These are phyloP conservation scores for Drosophila mayri DNA, from an alignment of 1,140 invertebrate genomes.

Conservation along the genomic window DNA sequence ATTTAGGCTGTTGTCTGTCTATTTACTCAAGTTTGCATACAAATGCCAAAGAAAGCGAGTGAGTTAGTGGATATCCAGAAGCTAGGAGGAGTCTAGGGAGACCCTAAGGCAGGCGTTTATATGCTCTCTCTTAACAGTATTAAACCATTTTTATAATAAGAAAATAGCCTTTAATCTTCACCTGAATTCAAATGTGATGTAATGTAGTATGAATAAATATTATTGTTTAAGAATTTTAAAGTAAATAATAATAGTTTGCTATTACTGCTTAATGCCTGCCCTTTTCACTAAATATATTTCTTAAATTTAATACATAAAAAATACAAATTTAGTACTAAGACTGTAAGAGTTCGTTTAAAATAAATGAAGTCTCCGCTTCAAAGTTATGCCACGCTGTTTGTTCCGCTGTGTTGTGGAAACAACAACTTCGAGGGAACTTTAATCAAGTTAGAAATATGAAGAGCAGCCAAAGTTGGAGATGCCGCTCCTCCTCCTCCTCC, in stretches of 20 bases:
- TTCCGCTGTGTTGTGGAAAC: conserved; percentile 2
- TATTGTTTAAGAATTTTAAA: no score
- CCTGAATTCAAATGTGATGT: no score
- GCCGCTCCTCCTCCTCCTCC: not conserved
- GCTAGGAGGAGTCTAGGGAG: not conserved
- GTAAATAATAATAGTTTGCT: no score
- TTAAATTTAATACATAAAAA: not conserved
- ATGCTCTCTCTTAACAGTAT: conserved; percentile 1
- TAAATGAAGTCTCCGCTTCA: not conserved
- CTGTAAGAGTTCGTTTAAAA: no score
- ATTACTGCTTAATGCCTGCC: no score
- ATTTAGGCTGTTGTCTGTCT: conserved; percentile 72
- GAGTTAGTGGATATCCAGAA: conserved; percentile 27
- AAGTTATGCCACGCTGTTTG: conserved; percentile 5
- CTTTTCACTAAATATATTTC: not conserved
- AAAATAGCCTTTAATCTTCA: no score
- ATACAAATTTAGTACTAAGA: not conserved
- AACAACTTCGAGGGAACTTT: conserved; percentile 12
- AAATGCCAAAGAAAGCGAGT: conserved; percentile 42
- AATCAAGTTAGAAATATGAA: conserved; percentile 27
- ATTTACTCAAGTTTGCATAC: conserved; percentile 68
- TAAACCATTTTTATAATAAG: no score
- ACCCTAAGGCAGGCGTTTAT: not conserved
- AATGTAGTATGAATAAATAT: no score
- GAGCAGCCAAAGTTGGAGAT: conserved; percentile 15